Base-by-base conservation (phyloP, 2,113 vertebrate species). In the Chauna torquata region DNA sequence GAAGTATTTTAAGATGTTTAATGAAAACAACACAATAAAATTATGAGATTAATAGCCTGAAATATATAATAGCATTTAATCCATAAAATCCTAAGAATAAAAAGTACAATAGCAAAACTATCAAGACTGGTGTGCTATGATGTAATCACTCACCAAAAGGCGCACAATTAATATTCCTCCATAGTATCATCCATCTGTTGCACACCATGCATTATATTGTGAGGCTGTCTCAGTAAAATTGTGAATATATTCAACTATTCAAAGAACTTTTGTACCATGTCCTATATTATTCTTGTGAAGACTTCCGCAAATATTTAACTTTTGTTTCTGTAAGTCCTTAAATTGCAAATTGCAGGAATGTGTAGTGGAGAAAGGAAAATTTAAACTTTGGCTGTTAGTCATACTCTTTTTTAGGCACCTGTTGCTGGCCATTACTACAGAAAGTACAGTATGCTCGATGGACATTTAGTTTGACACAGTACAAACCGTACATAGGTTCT, bases 1-100 rank as follows among this genome's bases (percentile, higher is more conserved):
- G 14, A 74, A 82, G 11, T 34, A 40, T 50, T 91, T 91, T 52
- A 77, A 52, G 40, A 40, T 7, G 12, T 50, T 65, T 40, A 65
- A 50, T 55, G 27, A 94, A 92, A 94, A 82, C 19, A 58, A 70
- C 57, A 20, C 24, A 55, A 65, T 55, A 74, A 89, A 90, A 80
- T 36, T 75, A 68, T 44, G 47, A 79, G 40, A 61, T 76, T 64
- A 75, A 75, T 79, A 86, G 11, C 16, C 34, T 75, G 19, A 86
- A 54, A 65, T 89, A 89, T 16, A 28, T 42, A 82, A 54, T 14
- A 59, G 30, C 44, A 81, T 57, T 47, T 88, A 61, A 34, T 23
- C 49, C 66, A 44, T 42, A 49, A 74, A 87, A 83, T 69, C 30
- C 27, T 30, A 80, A 44, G 27, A 83, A 75, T 24, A 71, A 20